These are phyloP conservation scores for Cynopterus sphinx DNA, from an alignment of 2,797 vertebrate genomes.

Conservation along the genomic window DNA sequence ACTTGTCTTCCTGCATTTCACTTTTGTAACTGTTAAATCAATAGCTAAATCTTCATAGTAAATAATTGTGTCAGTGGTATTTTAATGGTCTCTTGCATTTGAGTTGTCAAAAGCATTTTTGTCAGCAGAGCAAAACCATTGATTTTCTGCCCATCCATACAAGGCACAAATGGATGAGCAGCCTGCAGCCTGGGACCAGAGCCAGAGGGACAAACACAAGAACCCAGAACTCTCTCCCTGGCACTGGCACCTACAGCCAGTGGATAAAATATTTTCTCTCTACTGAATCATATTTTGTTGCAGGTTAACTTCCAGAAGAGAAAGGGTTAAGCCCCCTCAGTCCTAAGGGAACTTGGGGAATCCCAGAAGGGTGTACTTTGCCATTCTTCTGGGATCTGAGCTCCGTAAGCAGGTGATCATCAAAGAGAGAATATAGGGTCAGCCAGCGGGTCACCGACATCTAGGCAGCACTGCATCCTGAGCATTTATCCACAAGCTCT, in stretches of 20 bases:
- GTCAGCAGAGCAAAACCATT: conserved; percentile 66
- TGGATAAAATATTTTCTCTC: conserved; percentile 61
- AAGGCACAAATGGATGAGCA: conserved; percentile 29
- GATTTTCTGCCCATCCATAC: conserved; percentile 46
- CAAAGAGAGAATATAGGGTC: neutral
- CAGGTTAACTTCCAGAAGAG: neutral
- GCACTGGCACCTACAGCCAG: conserved; percentile 54
- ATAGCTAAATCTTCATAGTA: conserved; percentile 42
- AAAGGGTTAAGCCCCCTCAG: neutral
- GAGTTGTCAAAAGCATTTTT: conserved; percentile 31
- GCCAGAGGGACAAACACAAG: conserved; percentile 59
- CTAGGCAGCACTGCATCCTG: neutral
- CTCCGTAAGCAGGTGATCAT: neutral
- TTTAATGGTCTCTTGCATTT: conserved; percentile 51
- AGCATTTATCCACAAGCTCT: neutral
- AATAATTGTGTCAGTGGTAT: conserved; percentile 64
- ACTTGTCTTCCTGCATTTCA: neutral
- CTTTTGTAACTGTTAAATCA: conserved; percentile 54
- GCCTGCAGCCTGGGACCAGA: conserved; percentile 67
- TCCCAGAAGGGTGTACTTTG: accelerated
- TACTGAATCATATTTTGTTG: neutral
- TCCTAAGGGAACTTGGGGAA: neutral
- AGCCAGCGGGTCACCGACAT: neutral
- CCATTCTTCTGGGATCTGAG: neutral
- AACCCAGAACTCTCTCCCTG: conserved; percentile 39